Percentiles rank a stretch among this genome's conserved stretches.
Evolutionary conservation across 2,888 invertebrate species (phyloP).

Genomic region (Physocephala rufipes): DNA sequence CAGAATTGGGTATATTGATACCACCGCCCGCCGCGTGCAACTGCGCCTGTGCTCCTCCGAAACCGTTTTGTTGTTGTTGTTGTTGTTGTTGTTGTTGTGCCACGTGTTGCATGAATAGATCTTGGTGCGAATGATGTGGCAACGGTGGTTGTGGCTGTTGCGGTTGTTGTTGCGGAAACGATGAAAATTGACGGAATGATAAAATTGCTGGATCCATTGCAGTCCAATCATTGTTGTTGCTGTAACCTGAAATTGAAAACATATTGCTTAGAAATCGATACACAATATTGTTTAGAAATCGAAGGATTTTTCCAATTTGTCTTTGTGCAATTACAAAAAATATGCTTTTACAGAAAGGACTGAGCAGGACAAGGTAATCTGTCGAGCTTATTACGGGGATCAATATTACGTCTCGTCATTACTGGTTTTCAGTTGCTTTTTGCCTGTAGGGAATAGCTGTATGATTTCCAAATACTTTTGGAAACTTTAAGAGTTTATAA

Average conservation of each 20-base stretch:
- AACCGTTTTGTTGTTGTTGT: slow-evolving; percentile 28
- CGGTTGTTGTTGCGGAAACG: slow-evolving; percentile 64
- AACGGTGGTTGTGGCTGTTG: slow-evolving; percentile 50
- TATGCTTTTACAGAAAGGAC: too few relatives aligned
- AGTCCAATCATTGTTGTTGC: slow-evolving; percentile 81
- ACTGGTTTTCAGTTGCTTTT: too few relatives aligned
- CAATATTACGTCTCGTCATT: too few relatives aligned
- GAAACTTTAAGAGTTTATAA: too few relatives aligned
- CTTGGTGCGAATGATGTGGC: slow-evolving; percentile 47
- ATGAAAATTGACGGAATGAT: slow-evolving; percentile 65
- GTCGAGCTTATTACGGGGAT: too few relatives aligned
- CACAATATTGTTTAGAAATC: too few relatives aligned
- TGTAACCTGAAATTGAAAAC: slow-evolving; percentile 19
- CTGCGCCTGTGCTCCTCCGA: slow-evolving; percentile 37
- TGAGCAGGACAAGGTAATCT: too few relatives aligned
- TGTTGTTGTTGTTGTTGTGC: slow-evolving; percentile 57
- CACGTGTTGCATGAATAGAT: slow-evolving; percentile 63
- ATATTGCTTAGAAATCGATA: too few relatives aligned
- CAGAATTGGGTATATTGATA: slow-evolving; percentile 39
- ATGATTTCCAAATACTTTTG: too few relatives aligned
- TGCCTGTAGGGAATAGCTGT: too few relatives aligned
- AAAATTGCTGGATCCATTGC: slow-evolving; percentile 91
- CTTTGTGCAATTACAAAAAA: too few relatives aligned
- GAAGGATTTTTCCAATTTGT: too few relatives aligned
- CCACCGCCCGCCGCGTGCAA: slow-evolving; percentile 36